Evolutionary conservation across 2,888 invertebrate species (phyloP), one percentile per base, ranked within the genome.

Genomic region (Polyommatus icarus): DNA sequence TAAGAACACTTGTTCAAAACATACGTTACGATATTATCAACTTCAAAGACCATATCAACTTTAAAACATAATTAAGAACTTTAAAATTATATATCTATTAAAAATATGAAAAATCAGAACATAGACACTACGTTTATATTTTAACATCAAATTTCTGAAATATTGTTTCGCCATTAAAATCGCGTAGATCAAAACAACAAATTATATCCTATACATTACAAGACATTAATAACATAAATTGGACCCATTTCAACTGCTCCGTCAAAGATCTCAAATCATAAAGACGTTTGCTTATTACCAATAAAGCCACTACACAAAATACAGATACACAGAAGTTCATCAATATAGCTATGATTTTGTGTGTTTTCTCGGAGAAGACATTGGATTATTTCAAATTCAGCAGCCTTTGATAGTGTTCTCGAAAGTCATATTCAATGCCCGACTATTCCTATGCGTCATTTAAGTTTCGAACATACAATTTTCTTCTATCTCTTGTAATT

Each of bases 251-350:
- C 73, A 73, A 50, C 20, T 20, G 15, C 20, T 15, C 73, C 73
- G 24, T 46, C 73, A 46, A 73, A 73, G 20, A 40, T 40, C 73
- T 24, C 73, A n/a, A 73, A 46, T 73, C 73, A 73, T 73, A 73
- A 73, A 73, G 50, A 73, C 46, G 50, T 46, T 73, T 73, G 46
- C 20, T 73, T 73, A 73, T 29, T n/a, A 40, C 46, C 50, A 46
- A 40, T 73, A 20, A 73, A 46, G 29, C 72, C 20, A 40, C 20
- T 40, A n/a, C 40, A 72, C n/a, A 72, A 40, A 24, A 61, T 24
- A 61, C 24, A 24, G 12, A 61, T 10, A 61, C 5, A 24, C 61
- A 61, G 61, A 61, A 61, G 61, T 8, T 61, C 20, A 20, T 59
- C 8, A 20, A 59, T 59, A 18, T 8, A 20, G 59, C 18, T 1